Base-by-base conservation (phyloP, 2,113 vertebrate genomes). In the Neofelis nebulosa region DNA sequence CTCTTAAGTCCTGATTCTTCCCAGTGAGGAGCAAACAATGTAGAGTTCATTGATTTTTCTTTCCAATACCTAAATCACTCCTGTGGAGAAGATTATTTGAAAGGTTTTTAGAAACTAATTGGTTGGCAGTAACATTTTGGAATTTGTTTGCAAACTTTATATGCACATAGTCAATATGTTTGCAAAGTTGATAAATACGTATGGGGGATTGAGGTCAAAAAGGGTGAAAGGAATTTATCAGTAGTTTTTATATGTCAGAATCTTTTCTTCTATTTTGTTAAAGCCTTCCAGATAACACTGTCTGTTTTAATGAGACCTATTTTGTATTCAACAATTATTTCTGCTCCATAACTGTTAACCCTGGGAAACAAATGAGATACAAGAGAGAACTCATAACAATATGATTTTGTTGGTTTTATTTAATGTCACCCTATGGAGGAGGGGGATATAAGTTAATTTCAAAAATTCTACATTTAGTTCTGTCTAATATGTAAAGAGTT, bases 31-130 rank as follows among this genome's bases (percentile, higher is more conserved):
- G 65, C 33, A 50, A 78, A 87, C 33, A 65, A 61, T 13, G 15
- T 36, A 16, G 45, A 90, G 57, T 45, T 95, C 6, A 27, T 16
- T 69, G 38, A 91, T 55, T n/a, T 76, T 48, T 45, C 41, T 36
- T 80, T 73, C 31, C 61, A 63, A 68, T 16, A 6, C 57, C 65
- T 89, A 86, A 79, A 66, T 74, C 66, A 83, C 52, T 83, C 57
- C 88, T 74, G 5, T 19, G 19, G 81, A 73, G 45, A 92, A 68
- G 63, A 86, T 25, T 48, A 63, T 50, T 48, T 45, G 31, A 97
- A 95, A 86, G 82, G 48, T 65, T 69, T 89, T 93, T 65, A 33
- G 38, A 96, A 95, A 93, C 45, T 33, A 97, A 89, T 50, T 86
- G 79, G 31, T 63, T 73, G 63, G 48, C 71, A 79, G 41, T 83